Base-by-base conservation (phyloP, 2,113 vertebrate species). In the Bujurquina vittata region DNA sequence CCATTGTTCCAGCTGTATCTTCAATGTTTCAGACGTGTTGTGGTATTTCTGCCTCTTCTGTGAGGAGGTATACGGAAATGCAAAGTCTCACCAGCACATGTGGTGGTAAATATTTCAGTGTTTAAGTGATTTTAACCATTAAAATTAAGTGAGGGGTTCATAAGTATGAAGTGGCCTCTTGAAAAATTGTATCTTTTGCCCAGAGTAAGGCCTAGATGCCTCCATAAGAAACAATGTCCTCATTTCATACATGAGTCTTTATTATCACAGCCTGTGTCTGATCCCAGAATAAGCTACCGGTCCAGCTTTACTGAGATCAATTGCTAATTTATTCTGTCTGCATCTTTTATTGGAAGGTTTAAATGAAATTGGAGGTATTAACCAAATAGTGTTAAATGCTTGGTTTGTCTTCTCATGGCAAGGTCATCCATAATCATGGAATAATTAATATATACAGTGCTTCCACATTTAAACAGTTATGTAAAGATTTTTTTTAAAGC, bases 1-100 rank as follows among this genome's bases (percentile, higher is more conserved):
- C 79, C 74, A 61, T 20, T 69, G n/a, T 88, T 91, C 82, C 89
- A 91, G 85, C 88, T 89, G 85, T 62, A 81, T 78, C 75, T 79
- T 89, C 58, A 87, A 80, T 83, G 89, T 90, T 90, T 90, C 75
- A 82, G 85, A 73, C 31, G 29, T 77, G 81, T 67, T 75, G 78
- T 52, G 84, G 77, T 46, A 5, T 55, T 54, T 57, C 77, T 55
- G 74, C 56, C 26, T 2, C 76, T 40, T 78, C 49, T 63, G 22
- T 0, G 67, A 81, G 20, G 76, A 62, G 49, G 12, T 57, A 74
- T 77, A 55, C 86, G 83, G 75, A 79, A 75, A 88, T 73, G 54
- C 33, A 33, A 29, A 73, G 76, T 87, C 84, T 82, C 89, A 72
- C 17, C 60, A 57, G 75, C 75, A 78, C 80, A 67, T 89, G 40